These are phyloP conservation scores for Turritopsis dohrnii DNA, from an alignment of 30 jellyfish, hydroid and myxozoan species.

Conservation along the genomic window DNA sequence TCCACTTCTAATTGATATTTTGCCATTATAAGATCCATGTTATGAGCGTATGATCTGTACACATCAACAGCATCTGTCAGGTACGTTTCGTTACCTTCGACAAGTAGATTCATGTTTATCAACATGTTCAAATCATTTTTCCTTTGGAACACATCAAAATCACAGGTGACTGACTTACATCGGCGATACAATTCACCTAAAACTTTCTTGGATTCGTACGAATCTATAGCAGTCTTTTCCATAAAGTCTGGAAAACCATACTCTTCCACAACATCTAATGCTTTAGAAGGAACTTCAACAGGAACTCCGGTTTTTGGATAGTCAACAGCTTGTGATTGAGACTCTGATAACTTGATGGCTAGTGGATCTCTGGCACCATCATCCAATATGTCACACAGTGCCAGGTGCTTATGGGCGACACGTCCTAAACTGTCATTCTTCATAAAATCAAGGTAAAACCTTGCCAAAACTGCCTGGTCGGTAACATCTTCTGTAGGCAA, in stretches of 20 bases:
- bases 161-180: conserved; percentile 54
- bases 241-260: conserved; percentile 73
- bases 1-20: conserved; percentile 47
- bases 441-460: conserved; percentile 34
- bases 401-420: conserved; percentile 66
- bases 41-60: conserved; percentile 23
- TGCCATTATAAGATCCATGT: conserved; percentile 43
- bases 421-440: conserved; percentile 61
- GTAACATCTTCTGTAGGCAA: conserved; percentile 6
- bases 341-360: conserved; percentile 56
- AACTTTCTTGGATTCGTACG: conserved; percentile 48
- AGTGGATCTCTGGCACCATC: conserved; percentile 70
- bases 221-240: conserved; percentile 43
- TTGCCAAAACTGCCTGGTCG: conserved; percentile 35
- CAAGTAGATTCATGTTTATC: conserved; percentile 36
- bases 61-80: conserved; percentile 43
- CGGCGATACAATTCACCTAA: conserved; percentile 63
- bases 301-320: conserved; percentile 77
- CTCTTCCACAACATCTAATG: conserved; percentile 21
- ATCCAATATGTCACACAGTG: conserved; percentile 45
- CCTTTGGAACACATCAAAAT: conserved; percentile 43
- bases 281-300: conserved; percentile 54
- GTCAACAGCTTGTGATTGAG: conserved; percentile 82
- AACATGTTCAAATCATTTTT: conserved; percentile 22
- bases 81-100: conserved; percentile 46